A percentile compares a stretch with the other conserved stretches of the same genome.
Conservation (phyloP, 2,888 invertebrate species). For the Stenodema calcarata region DNA sequence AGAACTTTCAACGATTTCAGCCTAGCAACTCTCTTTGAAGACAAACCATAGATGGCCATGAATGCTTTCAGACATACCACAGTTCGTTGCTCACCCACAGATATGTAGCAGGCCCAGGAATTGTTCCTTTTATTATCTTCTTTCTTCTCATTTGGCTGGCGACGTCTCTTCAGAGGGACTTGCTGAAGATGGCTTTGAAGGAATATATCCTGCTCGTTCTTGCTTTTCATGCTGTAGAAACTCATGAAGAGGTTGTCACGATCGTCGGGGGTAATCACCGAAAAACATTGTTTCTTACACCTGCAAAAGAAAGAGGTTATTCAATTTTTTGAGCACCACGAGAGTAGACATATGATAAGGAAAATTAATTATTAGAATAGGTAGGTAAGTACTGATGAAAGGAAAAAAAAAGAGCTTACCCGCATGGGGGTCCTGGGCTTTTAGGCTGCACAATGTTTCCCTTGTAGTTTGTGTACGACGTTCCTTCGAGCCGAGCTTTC, state of each 20-base stretch:
- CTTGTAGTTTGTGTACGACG: no score
- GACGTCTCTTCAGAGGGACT: background rate
- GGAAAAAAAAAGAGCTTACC: no score
- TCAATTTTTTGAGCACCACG: no score
- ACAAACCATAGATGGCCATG: background rate
- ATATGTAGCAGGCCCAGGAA: background rate
- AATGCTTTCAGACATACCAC: constrained; percentile 20
- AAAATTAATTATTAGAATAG: no score
- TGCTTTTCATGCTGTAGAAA: background rate
- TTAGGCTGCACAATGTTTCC: no score
- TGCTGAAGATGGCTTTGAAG: background rate
- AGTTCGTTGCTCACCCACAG: background rate
- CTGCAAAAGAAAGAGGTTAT: background rate
- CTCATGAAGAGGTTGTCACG: background rate
- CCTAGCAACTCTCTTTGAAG: constrained; percentile 10
- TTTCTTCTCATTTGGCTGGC: background rate
- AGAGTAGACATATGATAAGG: no score
- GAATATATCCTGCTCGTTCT: constrained; percentile 1
- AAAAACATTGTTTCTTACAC: background rate
- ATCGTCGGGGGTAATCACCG: background rate
- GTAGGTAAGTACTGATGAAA: no score
- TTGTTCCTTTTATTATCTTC: background rate
- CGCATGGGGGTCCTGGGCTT: no score
- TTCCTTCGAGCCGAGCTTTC: no score
- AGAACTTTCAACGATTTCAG: background rate